Base-by-base conservation (phyloP, 2,113 vertebrate species). In the Spea bombifrons region DNA sequence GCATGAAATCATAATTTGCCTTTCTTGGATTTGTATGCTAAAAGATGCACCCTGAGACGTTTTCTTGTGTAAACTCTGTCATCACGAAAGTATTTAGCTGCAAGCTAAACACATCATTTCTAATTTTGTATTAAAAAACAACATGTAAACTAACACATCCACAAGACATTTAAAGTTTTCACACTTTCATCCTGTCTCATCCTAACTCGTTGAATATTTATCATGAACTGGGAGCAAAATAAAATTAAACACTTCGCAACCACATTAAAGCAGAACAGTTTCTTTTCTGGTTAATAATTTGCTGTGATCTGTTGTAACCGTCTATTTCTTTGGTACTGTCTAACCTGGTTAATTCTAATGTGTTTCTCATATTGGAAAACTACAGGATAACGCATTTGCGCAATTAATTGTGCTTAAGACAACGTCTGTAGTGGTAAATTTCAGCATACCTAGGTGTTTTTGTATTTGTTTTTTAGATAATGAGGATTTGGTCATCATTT, bases 131-230 rank as follows among this genome's bases (percentile, higher is more conserved):
- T 73, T 73, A 67, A 71, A 73, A 80, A 80, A 80, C 77, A 80
- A 66, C 71, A 80, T 80, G 64, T 73, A 80, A 80, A 73, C 77
- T 67, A 80, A 80, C 52, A 73, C 77, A 80, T 80, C 77, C 77
- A 80, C 71, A 68, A 80, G 77, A 80, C 77, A 80, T 80, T 79
- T 80, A 48, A 66, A 67, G 64, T 80, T 73, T 80, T 80, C 71
- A 80, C 77, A 80, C 77, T 80, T 73, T 73, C 77, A 80, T 80
- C 77, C 77, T 80, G 77, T 80, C 71, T 73, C 63, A 73, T 73
- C 57, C 71, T 44, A 59, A 44, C 50, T 80, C 61, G 16, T 73
- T 80, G 77, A 80, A 80, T 80, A 80, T 80, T 80, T 66, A 80
- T 80, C 71, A 80, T n/a, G 77, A 80, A 80, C 77, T 73, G 52